Base-by-base conservation (phyloP, 2,113 vertebrate genomes). In the Pseudopodoces humilis region DNA sequence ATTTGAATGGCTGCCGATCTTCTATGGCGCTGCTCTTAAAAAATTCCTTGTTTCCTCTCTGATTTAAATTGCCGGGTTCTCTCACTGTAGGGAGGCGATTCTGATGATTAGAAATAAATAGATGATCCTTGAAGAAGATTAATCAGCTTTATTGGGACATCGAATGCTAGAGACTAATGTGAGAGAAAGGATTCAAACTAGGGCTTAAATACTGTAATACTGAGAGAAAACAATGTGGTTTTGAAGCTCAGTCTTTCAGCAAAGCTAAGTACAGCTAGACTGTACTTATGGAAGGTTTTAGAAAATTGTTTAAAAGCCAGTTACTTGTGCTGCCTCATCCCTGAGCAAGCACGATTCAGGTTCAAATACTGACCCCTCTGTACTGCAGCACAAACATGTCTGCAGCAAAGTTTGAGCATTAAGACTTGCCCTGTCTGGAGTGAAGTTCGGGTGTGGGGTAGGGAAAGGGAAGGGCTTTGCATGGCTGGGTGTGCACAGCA, bases 81-180 rank as follows among this genome's bases (percentile, higher is more conserved):
- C 5, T 41, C 41, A 1, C 24, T 2, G 0, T 6, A 23, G 39
- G 17, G 24, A 14, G 25, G 44, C 30, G 49, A 12, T 39, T 44
- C 2, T 25, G 21, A 4, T 27, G 15, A 4, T 8, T 56, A n/a
- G 37, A n/a, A 78, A 31, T 50, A 63, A 70, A 35, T 11, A 52
- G 20, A 4, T 37, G 39, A 31, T 74, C 6, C 22, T 68, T 44
- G 23, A 27, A 28, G 1, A 1, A 30, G 9, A 6, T 33, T 41
- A 74, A 41, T 43, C 43, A 41, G 56, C 6, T 81, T 46, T 59
- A 9, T 64, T 13, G 9, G 20, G 44, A 70, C 15, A 2, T 7
- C 7, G 22, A 41, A 25, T 15, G 18, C 64, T 31, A 25, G 33
- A 46, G 24, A 15, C 18, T 58, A 11, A 25, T 7, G 12, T 47